Evolutionary conservation across 2,888 invertebrate species (phyloP), one percentile per base, ranked within the genome.

Genomic region (Drosophila crucigera): DNA sequence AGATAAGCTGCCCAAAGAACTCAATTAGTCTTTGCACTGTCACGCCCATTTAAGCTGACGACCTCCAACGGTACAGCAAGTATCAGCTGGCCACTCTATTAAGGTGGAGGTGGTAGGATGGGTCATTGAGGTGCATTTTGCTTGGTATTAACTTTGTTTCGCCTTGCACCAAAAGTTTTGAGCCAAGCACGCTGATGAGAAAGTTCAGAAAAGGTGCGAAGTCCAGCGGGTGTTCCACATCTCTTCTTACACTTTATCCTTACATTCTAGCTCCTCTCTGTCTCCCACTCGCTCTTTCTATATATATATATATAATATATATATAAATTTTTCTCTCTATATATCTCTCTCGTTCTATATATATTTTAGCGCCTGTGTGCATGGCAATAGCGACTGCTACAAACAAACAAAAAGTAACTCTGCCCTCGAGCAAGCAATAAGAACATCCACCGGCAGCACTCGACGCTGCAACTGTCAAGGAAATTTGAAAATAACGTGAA

Each of bases 161-260:
- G 81, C 67, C 76, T 73, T 74, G 62, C 62, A 55, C 49, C 54
- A 68, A 76, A 76, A 78, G 58, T 81, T 76, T 69, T 53, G 43
- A 67, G 70, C 61, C 68, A 68, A 70, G 72, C 84, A 80, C 78
- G 78, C 82, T 84, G 84, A 84, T 84, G 87, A 86, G 84, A 82
- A 82, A 86, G 87, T 86, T 80, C 78, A 65, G 70, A 73, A 82
- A 84, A 87, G 84, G 84, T 87, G 87, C 80, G 73, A 84, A 71
- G 73, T 71, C 74, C 69, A 54, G 59, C 68, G 65, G 86, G 62
- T 52, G 55, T 43, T 39, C 62, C 47, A 25, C 31, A 28, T 50
- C 39, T n/a, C 9, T n/a, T 16, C 30, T 41, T 22, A 30, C 54
- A 5, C 33, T 16, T 35, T 19, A 52, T 30, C 33, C 14, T 33